phyloP scores from a whole-genome alignment of 2,888 invertebrate species.

The Tetrapedia diversipes region DNA sequence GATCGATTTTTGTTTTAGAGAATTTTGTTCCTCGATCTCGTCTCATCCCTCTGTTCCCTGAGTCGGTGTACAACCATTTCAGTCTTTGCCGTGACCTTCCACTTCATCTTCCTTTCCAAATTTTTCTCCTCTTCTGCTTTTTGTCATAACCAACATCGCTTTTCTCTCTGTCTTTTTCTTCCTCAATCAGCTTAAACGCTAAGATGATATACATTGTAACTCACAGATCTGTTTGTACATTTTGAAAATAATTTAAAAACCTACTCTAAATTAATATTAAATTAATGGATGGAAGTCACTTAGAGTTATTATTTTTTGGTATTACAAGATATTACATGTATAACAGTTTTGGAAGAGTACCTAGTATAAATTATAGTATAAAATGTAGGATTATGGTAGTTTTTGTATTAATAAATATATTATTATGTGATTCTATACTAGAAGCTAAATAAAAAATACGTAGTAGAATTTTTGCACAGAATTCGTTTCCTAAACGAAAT shows the following conservation, averaged over 20 bases:
- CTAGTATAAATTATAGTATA: neutral
- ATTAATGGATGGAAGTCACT: neutral
- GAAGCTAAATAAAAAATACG: neutral
- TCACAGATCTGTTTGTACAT: constrained; percentile 2
- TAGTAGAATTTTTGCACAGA: neutral
- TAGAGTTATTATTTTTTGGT: neutral
- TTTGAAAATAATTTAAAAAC: neutral
- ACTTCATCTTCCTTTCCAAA: neutral
- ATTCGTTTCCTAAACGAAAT: neutral
- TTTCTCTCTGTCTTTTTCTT: constrained; percentile 39
- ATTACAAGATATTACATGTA: neutral
- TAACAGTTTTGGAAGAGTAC: neutral
- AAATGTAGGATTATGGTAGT: neutral
- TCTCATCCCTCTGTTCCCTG: constrained; percentile 77
- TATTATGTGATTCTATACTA: neutral
- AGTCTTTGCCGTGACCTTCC: constrained; percentile 76
- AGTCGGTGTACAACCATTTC: constrained; percentile 79
- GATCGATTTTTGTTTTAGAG: constrained; percentile 62
- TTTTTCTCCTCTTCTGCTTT: neutral
- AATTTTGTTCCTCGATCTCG: constrained; percentile 71
- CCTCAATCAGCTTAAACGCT: constrained; percentile 63
- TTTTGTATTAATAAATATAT: neutral
- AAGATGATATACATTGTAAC: constrained; percentile 45
- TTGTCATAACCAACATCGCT: constrained; percentile 47
- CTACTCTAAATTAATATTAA: neutral